These are phyloP conservation scores for Ephestia elutella DNA, from an alignment of 1,140 invertebrate species.

Conservation along the genomic window DNA sequence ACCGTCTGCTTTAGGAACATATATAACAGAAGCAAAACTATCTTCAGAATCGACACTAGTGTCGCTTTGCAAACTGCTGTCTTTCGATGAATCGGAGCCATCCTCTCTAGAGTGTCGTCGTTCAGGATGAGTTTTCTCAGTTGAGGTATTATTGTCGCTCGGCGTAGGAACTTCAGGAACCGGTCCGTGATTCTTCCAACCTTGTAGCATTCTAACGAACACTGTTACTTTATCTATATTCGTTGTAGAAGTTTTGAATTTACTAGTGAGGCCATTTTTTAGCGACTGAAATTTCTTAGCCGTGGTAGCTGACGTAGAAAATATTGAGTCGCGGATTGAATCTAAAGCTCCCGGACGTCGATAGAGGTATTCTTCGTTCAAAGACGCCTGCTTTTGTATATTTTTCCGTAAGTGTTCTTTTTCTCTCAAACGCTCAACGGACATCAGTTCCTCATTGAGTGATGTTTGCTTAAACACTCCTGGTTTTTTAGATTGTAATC, in stretches of 20 bases:
- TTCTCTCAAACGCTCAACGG: slow-evolving; percentile 85
- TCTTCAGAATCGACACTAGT: slow-evolving; percentile 95
- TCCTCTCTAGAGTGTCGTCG: slow-evolving; percentile 78
- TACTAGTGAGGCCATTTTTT: slow-evolving; percentile 87
- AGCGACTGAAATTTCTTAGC: slow-evolving; percentile 87
- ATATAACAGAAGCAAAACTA: slow-evolving; percentile 93
- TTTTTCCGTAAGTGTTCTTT: slow-evolving; percentile 88
- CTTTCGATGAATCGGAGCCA: slow-evolving; percentile 92
- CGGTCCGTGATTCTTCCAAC: slow-evolving; percentile 79
- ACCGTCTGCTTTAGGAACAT: slow-evolving; percentile 80
- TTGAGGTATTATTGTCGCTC: slow-evolving; percentile 51
- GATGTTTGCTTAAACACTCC: slow-evolving; percentile 89
- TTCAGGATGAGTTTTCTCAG: slow-evolving; percentile 55
- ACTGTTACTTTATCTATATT: slow-evolving; percentile 87
- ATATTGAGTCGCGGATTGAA: slow-evolving; percentile 82
- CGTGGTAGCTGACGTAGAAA: slow-evolving; percentile 80
- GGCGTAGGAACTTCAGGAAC: slow-evolving; percentile 67
- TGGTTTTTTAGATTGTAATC: slow-evolving; percentile 70
- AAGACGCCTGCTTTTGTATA: slow-evolving; percentile 90
- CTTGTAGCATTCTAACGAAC: slow-evolving; percentile 84
- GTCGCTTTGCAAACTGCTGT: slow-evolving; percentile 93
- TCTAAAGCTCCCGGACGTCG: slow-evolving; percentile 80
- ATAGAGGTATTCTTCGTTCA: slow-evolving; percentile 90
- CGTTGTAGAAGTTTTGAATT: slow-evolving; percentile 85
- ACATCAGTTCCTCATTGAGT: slow-evolving; percentile 92